These are phyloP conservation scores for Gopherus evgoodei DNA, from an alignment of 2,113 vertebrate species.

Conservation along the genomic window DNA sequence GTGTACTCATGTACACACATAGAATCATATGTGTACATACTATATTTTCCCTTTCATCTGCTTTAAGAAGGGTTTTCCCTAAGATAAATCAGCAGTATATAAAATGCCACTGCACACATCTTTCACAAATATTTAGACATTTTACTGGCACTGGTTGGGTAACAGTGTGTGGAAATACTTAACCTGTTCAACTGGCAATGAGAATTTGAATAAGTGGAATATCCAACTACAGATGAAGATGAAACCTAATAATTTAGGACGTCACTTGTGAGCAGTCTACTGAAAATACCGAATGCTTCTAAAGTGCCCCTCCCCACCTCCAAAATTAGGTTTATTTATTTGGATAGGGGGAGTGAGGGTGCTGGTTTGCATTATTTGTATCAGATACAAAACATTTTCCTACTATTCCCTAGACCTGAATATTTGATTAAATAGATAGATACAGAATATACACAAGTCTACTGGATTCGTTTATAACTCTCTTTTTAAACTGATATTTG, in stretches of 20 bases:
- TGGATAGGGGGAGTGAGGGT: neutral
- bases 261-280: neutral
- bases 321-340: neutral
- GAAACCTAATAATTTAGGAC: neutral
- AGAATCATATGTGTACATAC: too few species aligned
- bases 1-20: neutral
- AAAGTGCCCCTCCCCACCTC: neutral
- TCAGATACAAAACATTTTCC: neutral
- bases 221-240: slow-evolving; percentile 13
- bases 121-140: neutral
- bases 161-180: slow-evolving; percentile 12
- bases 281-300: neutral
- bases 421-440: neutral
- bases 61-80: neutral
- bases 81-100: neutral
- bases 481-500: neutral
- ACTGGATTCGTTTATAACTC: neutral
- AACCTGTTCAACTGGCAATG: neutral
- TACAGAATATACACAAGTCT: neutral
- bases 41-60: neutral
- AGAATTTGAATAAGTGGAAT: neutral
- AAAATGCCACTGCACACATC: neutral
- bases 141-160: fast-evolving
- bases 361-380: slow-evolving; percentile 30
- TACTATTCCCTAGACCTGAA: neutral